These are phyloP conservation scores for Aphis craccivora DNA, from an alignment of 1,140 invertebrate genomes.

Conservation along the genomic window DNA sequence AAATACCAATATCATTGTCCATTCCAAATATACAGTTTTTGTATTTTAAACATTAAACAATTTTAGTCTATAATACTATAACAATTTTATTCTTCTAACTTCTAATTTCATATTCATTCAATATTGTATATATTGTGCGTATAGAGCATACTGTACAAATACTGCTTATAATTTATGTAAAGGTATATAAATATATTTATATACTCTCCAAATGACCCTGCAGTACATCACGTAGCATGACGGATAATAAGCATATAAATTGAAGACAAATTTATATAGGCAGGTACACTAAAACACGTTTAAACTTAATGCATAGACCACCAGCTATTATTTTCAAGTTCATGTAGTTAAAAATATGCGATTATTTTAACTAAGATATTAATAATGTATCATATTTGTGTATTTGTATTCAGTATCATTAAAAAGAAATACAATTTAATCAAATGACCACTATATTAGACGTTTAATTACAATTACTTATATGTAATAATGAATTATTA, in stretches of 20 bases:
- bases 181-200: not conserved
- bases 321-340: not conserved
- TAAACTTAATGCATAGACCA: not conserved
- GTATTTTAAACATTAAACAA: not conserved
- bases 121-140: not conserved
- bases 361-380: not conserved
- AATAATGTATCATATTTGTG: not conserved
- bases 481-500: not conserved
- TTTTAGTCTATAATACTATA: not conserved
- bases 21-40: not conserved
- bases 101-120: not conserved
- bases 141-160: not conserved
- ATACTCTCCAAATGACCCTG: slow-evolving; percentile 14
- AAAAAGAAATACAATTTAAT: not conserved
- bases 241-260: slow-evolving; percentile 37
- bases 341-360: too few relatives aligned
- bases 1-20: not conserved
- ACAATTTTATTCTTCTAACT: not conserved
- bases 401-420: not conserved
- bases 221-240: slow-evolving; percentile 21
- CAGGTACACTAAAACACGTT: not conserved
- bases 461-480: not conserved
- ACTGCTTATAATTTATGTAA: not conserved
- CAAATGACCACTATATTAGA: not conserved
- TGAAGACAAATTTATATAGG: not conserved